These are phyloP conservation scores for Heliothis virescens DNA, from an alignment of 1,140 invertebrate genomes.

Conservation along the genomic window DNA sequence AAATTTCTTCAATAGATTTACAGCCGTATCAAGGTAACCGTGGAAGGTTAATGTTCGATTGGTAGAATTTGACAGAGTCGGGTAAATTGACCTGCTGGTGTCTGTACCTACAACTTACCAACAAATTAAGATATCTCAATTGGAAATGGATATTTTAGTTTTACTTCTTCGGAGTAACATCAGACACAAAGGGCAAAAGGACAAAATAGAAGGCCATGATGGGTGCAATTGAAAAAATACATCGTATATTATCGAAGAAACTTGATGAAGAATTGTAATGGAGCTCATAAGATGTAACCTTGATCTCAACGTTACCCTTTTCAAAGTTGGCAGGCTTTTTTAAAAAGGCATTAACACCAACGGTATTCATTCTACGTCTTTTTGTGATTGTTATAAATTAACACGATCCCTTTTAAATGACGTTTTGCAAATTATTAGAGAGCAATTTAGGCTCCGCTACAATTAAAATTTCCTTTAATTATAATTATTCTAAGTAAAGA, in stretches of 20 bases:
- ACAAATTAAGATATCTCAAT: too few species aligned
- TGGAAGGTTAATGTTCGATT: too few species aligned
- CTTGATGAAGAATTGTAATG: slow-evolving; percentile 3
- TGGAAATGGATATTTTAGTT: background rate
- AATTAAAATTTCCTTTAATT: too few species aligned
- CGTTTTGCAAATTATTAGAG: too few species aligned
- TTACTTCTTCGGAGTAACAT: background rate
- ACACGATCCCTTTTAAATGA: background rate
- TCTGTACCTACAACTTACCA: too few species aligned
- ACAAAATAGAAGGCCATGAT: background rate
- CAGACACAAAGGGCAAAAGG: background rate
- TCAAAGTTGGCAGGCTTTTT: slow-evolving; percentile 19
- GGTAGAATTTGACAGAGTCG: too few species aligned
- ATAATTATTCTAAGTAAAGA: too few species aligned
- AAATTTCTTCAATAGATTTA: too few species aligned
- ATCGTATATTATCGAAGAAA: slow-evolving; percentile 1
- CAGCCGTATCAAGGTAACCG: too few species aligned
- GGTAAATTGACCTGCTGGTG: too few species aligned
- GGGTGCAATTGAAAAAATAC: slow-evolving; percentile 7
- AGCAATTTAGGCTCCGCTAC: too few species aligned
- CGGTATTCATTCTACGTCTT: background rate
- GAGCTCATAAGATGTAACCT: background rate
- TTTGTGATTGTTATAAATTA: background rate
- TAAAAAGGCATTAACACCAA: slow-evolving; percentile 12
- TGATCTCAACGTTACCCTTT: slow-evolving; percentile 9